Evolutionary conservation across 2,888 invertebrate genomes (phyloP).

Genomic region (Brachyptera risi): DNA sequence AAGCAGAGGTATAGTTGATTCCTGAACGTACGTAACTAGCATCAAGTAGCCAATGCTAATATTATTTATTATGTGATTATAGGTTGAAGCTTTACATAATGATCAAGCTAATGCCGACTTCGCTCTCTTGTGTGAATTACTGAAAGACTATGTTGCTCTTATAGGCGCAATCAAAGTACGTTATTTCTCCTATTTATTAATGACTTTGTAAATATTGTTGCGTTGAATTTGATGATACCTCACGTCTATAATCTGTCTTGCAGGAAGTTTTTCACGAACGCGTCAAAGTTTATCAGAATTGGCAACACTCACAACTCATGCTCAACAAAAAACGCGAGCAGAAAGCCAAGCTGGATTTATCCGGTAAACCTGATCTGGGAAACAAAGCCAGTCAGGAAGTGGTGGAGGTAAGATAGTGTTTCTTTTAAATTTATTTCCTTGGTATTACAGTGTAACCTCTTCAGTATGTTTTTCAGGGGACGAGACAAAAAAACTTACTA

Average conservation of each 20-base stretch:
- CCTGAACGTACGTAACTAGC: too few relatives aligned
- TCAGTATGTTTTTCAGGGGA: neutral
- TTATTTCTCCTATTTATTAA: neutral
- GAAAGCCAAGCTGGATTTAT: slow-evolving; percentile 87
- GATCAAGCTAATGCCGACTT: slow-evolving; percentile 95
- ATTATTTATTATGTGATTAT: slow-evolving; percentile 27
- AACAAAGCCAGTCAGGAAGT: slow-evolving; percentile 88
- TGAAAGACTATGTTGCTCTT: slow-evolving; percentile 91
- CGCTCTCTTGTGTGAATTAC: slow-evolving; percentile 86
- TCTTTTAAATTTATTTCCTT: neutral
- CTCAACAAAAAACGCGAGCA: slow-evolving; percentile 90
- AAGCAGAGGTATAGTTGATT: too few relatives aligned
- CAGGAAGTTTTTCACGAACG: slow-evolving; percentile 67
- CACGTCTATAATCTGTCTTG: slow-evolving; percentile 29
- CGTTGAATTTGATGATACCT: neutral
- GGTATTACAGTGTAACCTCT: neutral
- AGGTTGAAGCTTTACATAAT: slow-evolving; percentile 81
- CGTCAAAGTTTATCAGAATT: slow-evolving; percentile 87
- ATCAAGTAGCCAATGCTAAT: too few relatives aligned
- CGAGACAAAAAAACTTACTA: too few relatives aligned
- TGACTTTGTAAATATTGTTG: neutral
- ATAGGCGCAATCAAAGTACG: slow-evolving; percentile 82
- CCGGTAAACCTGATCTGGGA: slow-evolving; percentile 84
- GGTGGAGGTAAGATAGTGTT: slow-evolving; percentile 64
- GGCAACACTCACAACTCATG: slow-evolving; percentile 96